Conservation (phyloP, 2,797 vertebrate genomes). For the Discoglossus pictus region DNA sequence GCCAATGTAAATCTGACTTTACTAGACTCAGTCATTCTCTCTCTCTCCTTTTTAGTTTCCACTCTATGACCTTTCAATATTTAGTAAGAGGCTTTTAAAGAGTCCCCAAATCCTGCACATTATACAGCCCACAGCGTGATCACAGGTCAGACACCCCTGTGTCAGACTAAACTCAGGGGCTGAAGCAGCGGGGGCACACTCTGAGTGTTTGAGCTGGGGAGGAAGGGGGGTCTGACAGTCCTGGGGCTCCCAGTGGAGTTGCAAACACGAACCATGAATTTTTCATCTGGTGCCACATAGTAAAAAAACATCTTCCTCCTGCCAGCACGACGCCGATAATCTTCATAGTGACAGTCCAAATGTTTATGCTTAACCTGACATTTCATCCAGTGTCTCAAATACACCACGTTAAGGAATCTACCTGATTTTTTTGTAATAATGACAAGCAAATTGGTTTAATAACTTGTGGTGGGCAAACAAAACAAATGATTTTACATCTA, state of each 20-base stretch:
- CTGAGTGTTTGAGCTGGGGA: not conserved
- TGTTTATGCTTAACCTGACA: not conserved
- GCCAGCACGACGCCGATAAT: constrained; percentile 2
- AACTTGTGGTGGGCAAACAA: too few relatives aligned
- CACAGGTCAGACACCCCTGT: not conserved
- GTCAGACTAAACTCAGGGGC: not conserved
- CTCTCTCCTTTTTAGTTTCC: too few relatives aligned
- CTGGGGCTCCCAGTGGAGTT: not conserved
- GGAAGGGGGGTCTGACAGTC: not conserved
- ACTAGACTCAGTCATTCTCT: too few relatives aligned
- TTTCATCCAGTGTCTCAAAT: too few relatives aligned
- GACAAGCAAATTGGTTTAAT: too few relatives aligned
- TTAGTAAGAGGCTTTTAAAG: not conserved
- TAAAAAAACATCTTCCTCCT: constrained; percentile 13
- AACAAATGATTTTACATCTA: too few relatives aligned
- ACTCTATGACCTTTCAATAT: constrained; percentile 3
- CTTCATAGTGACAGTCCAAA: constrained; percentile 5
- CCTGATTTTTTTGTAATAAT: too few relatives aligned
- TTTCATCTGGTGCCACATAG: constrained; percentile 16
- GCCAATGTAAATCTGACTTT: too few relatives aligned
- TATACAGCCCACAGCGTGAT: constrained; percentile 1
- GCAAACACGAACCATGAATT: constrained; percentile 8
- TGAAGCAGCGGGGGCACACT: constrained; percentile 1
- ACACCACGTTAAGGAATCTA: too few relatives aligned
- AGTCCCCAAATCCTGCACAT: not conserved